Base-by-base conservation (phyloP, 1,140 invertebrate genomes). In the Cydia pomonella region DNA sequence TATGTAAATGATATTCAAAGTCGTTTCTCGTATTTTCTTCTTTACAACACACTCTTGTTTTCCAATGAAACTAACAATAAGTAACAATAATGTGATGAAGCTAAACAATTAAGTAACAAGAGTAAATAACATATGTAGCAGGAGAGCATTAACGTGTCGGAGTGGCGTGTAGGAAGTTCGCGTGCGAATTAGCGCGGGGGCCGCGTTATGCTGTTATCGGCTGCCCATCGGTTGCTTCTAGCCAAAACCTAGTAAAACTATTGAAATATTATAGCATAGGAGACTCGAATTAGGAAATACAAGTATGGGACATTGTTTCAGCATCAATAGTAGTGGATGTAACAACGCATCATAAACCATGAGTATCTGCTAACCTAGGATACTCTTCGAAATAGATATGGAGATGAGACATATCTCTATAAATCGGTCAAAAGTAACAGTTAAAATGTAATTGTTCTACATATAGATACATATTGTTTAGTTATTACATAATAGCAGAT, bases 141-240 rank as follows among this genome's bases (percentile, higher is more conserved):
- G 84, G 84, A 82, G 75, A 81, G 77, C 80, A 89, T 88, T 83
- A 87, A 79, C 81, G 81, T 78, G 73, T 78, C 76, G 80, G 76
- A 81, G 81, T 81, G 76, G 79, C 80, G 80, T 80, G 80, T 81
- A 80, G 79, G 81, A 86, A 89, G 86, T 86, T 88, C 84, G 83
- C 84, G 84, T 88, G 86, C 83, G 82, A 90, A 91, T 89, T 89
- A 87, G 82, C 77, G 80, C 80, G 82, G 84, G 88, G 84, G 85
- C 80, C 82, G 81, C 79, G 80, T 91, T 90, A 91, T 91, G 87
- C 84, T 85, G 87, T 91, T 91, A 91, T 89, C 87, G 87, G 81
- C 73, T 82, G 84, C 82, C 87, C 88, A 88, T 87, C 83, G 85
- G 77, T 77, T 77, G 75, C 73, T 78, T 73, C 75, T 73, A 79